Conservation (phyloP, 2,797 vertebrate species). For the Emys orbicularis region DNA sequence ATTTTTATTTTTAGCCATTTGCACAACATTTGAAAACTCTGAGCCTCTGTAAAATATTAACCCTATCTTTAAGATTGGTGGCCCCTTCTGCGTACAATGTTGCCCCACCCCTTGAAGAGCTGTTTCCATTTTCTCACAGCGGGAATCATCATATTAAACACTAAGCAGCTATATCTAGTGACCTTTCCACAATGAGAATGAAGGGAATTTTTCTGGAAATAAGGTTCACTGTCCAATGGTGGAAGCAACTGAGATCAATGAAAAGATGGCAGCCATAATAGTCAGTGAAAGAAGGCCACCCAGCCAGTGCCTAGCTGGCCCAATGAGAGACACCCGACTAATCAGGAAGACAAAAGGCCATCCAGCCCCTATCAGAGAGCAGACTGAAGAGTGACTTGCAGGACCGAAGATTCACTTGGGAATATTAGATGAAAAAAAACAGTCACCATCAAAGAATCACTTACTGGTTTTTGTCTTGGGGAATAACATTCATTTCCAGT, state of each 20-base stretch:
- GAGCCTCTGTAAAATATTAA: not conserved
- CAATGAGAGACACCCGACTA: rapidly evolving
- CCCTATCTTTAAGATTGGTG: not conserved
- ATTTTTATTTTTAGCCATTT: not conserved
- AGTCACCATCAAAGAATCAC: not conserved
- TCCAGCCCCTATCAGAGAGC: rapidly evolving
- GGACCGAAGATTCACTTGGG: not conserved
- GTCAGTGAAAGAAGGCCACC: rapidly evolving
- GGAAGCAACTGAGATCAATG: not conserved
- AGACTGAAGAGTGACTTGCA: not conserved
- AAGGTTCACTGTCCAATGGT: not conserved
- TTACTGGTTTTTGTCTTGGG: not conserved
- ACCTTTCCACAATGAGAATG: not conserved
- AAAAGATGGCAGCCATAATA: rapidly evolving
- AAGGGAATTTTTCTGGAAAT: not conserved
- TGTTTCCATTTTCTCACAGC: not conserved
- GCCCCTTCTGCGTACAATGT: not conserved
- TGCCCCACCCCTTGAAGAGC: not conserved
- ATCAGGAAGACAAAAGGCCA: rapidly evolving
- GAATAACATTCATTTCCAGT: slow-evolving; percentile 38
- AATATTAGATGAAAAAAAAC: not conserved
- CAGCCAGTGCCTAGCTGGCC: not conserved
- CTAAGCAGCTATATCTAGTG: not conserved
- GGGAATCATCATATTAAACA: not conserved
- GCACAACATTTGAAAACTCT: not conserved